Evolutionary conservation across 2,797 vertebrate genomes (phyloP), one percentile per base, ranked within the genome.

Genomic region (Thamnophis elegans): DNA sequence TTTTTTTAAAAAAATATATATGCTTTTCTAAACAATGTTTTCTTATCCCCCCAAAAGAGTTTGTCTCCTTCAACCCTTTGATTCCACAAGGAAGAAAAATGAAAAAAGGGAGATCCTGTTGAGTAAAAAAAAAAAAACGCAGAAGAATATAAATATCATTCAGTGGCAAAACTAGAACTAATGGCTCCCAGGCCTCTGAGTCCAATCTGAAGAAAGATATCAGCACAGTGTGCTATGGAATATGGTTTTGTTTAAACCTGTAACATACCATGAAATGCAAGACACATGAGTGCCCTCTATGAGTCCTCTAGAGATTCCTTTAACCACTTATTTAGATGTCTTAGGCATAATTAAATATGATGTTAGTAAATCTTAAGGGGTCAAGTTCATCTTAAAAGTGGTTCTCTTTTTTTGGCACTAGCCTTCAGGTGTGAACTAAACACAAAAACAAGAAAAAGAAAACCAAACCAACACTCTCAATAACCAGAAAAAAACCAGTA

Each of bases 231-330:
- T 56, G 55, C 90, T 91, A 47, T 93, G 85, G 56, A 95, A n/a
- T 56, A 87, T 94, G 36, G 36, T 92, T 92, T 87, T 55, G 85
- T 88, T 89, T 85, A 94, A 95, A 95, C 93, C 93, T 93, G 92
- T 95, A 90, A 92, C 62, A 58, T 68, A 90, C 26, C 65, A 92
- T 88, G 91, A 94, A 96, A 96, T 85, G 91, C 92, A 94, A 89
- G 5, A 90, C 87, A 92, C 0, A 2, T 56, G 53, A 95, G 90
- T 92, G 65, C 32, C 11, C 68, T 42, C 68, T 94, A 88, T 60
- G 8, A 36, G 94, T 93, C 9, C 91, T 89, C 87, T 89, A 3
- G 26, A 82, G 82, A 91, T 18, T 93, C 93, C 93, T 89, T 93
- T 94, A 91, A 91, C 89, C 92, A 82, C 47, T 92, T 26, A 28